phyloP scores from a whole-genome alignment of 53 echinoderm and acorn worm species.

The Astropecten irregularis region DNA sequence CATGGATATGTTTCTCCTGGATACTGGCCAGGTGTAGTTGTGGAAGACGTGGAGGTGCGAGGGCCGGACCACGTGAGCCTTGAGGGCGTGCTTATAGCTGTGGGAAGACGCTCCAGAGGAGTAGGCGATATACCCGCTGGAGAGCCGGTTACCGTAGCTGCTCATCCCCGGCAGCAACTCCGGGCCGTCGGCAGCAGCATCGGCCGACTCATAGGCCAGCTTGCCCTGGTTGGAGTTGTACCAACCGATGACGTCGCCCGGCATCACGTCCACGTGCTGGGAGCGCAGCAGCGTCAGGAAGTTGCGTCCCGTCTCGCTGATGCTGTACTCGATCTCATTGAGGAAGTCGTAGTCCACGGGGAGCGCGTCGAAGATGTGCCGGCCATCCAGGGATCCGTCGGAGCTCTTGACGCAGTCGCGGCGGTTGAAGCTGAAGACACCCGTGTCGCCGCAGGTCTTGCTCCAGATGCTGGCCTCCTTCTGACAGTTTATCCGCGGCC shows the following conservation, averaged over 20 bases:
- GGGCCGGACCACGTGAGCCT: slow-evolving; percentile 83
- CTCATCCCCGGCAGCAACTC: slow-evolving; percentile 68
- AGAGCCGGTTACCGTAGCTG: slow-evolving; percentile 62
- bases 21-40: slow-evolving; percentile 77
- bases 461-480: slow-evolving; percentile 66
- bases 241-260: slow-evolving; percentile 88
- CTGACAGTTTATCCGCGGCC: slow-evolving; percentile 63
- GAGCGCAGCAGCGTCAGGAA: slow-evolving; percentile 57
- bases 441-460: slow-evolving; percentile 66
- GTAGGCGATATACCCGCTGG: slow-evolving; percentile 63
- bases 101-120: slow-evolving; percentile 65
- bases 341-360: slow-evolving; percentile 79
- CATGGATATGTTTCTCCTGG: slow-evolving; percentile 66
- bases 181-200: slow-evolving; percentile 60
- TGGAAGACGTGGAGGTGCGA: slow-evolving; percentile 82
- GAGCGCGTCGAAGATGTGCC: slow-evolving; percentile 56
- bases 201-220: slow-evolving; percentile 70
- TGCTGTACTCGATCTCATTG: slow-evolving; percentile 52
- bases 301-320: slow-evolving; percentile 66
- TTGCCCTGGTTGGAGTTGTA: slow-evolving; percentile 83
- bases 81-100: slow-evolving; percentile 72
- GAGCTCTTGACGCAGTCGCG: slow-evolving; percentile 71
- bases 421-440: slow-evolving; percentile 74
- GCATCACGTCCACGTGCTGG: slow-evolving; percentile 68
- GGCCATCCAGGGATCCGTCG: slow-evolving; percentile 59